Base-by-base conservation (phyloP, 2,888 invertebrate genomes). In the Standfussiana lucernea region DNA sequence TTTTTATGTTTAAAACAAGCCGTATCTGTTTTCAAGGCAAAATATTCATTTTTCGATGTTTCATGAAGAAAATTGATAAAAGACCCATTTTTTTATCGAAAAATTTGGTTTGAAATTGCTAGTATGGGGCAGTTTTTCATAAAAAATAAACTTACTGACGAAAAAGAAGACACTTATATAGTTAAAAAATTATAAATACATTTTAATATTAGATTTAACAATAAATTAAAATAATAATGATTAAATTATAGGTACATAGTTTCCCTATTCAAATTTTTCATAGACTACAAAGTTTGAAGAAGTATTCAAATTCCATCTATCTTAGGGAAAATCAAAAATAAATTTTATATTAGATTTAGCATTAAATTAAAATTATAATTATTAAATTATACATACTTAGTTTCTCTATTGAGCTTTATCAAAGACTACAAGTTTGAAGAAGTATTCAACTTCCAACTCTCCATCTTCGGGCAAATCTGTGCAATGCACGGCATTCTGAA, bases 401-500 rank as follows among this genome's bases (percentile, higher is more conserved):
- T 59, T 59, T 0, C 21, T 61, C 32, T 21, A 21, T 0, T 32
- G 21, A 61, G 0, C 18, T 15, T 6, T 28, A 35, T 93, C 90
- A 90, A 89, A 93, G 24, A 92, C 93, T 61, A 98, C 89, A 85
- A 98, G 97, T 94, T 98, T 98, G 90, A 98, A 98, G 90, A 98
- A 97, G 92, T 98, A 98, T 93, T 98, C 98, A 68, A 98, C 96
- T 97, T 99, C 99, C 72, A 98, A 92, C 78, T 97, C 94, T 2
- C 98, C 98, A 95, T 99, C 99, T 92, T 99, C 99, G 0, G 98
- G 97, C 66, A 99, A 97, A 97, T 99, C 99, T 7, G 99, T 99
- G 92, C 99, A 99, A 93, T 99, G 99, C 2, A 78, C 81, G 18
- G 98, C 99, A 96, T 99, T 99, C 89, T 98, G 97, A 53, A 98